Base-by-base conservation (phyloP, 2,113 vertebrate genomes). In the Spea bombifrons region DNA sequence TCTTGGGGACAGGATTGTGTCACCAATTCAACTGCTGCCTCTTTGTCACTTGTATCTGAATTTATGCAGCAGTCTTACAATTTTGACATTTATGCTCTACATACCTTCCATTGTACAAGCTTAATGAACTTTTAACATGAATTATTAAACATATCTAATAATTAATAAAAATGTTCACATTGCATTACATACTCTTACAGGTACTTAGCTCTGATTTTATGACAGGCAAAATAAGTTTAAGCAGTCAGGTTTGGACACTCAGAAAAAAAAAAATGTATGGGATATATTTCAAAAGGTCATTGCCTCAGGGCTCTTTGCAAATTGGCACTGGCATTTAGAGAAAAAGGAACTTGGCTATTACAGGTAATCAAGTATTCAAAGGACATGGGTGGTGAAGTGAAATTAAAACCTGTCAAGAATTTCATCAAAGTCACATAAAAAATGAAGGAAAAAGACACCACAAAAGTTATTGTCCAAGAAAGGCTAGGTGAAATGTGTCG, bases 221-320 rank as follows among this genome's bases (percentile, higher is more conserved):
- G 57, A 7, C 13, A 8, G 61, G 61, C 61, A 5, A 16, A 4
- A 64, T 64, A 64, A 64, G 10, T 17, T 64, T 6, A 64, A 64
- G 4, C 61, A 64, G 61, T 64, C 61, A 64, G 16, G 48, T 69
- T 15, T 73, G 71, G 71, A 73, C 55, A 73, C 55, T 59, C 43
- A 1, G 15, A 50, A 15, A 61, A n/a, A 61, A 55, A 71, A 10
- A 57, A 8, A 46, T n/a, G 46, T 30, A 5, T 69, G 53, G 71
- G 45, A 61, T 73, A 45, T 57, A 73, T 61, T 61, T 73, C 55
- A 46, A 61, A 73, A 73, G 71, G 71, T 61, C 64, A 55, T 4
- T 3, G 48, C 64, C 63, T 75, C 47, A 67, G 65, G 50, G 16
- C 43, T 67, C 75, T 55, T 67, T 66, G 74, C 64, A 75, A 75